Percentiles rank a stretch among this genome's conserved stretches.
These are phyloP conservation scores for Pempheris klunzingeri DNA, from an alignment of 2,797 vertebrate genomes.

Conservation along the genomic window DNA sequence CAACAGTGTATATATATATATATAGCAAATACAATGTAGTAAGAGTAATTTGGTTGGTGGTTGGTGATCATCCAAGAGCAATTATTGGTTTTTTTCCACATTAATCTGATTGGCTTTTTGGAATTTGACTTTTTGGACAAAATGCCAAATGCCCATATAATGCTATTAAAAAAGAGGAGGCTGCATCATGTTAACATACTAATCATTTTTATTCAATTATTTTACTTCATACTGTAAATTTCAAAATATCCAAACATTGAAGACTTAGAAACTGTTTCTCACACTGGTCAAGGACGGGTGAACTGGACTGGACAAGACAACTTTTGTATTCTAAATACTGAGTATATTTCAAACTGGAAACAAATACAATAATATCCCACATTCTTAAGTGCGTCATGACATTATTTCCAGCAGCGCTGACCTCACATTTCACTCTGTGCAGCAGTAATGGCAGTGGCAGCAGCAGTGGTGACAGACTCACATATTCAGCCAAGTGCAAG, in stretches of 20 bases:
- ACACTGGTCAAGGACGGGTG: no score
- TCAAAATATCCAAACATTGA: not conserved
- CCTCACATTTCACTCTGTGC: not conserved
- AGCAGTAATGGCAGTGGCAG: not conserved
- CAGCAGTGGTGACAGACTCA: conserved; percentile 8
- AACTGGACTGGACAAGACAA: no score
- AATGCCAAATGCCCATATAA: not conserved
- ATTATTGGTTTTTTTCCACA: not conserved
- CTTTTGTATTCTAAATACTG: not conserved
- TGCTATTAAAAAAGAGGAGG: not conserved
- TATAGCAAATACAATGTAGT: no score
- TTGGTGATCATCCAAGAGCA: not conserved
- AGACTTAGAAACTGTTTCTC: not conserved
- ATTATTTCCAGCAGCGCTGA: not conserved
- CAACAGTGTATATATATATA: not conserved
- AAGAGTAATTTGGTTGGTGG: not conserved
- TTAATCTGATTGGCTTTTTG: conserved; percentile 5
- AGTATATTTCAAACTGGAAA: not conserved
- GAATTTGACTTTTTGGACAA: not conserved
- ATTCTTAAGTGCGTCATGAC: not conserved
- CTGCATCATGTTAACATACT: not conserved
- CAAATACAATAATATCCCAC: not conserved
- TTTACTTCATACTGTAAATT: not conserved
- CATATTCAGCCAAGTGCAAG: conserved; percentile 28
- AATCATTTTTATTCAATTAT: no score